These are phyloP conservation scores for Leucopsar rothschildi DNA, from an alignment of 2,113 vertebrate species.

Conservation along the genomic window DNA sequence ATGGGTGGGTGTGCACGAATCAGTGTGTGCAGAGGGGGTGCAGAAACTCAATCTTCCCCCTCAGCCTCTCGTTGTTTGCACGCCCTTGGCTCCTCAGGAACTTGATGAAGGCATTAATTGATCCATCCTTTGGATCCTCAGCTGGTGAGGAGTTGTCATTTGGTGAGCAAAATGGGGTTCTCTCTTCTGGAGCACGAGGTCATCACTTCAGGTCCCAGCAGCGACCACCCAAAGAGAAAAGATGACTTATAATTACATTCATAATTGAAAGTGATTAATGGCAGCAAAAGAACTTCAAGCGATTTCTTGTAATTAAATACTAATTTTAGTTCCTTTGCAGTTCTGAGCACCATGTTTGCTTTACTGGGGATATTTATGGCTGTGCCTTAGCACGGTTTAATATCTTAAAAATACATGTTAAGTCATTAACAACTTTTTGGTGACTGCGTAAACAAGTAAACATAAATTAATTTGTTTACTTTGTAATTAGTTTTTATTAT, in stretches of 20 bases:
- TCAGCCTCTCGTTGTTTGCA: rapidly evolving
- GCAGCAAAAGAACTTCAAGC: conserved; percentile 69
- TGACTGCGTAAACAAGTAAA: conserved; percentile 56
- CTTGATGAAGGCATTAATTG: neutral
- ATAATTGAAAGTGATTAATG: conserved; percentile 72
- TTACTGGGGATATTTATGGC: conserved; percentile 65
- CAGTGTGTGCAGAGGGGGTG: rapidly evolving
- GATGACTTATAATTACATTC: conserved; percentile 65
- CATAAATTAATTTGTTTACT: conserved; percentile 56
- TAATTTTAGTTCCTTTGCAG: conserved; percentile 69
- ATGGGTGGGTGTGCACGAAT: neutral
- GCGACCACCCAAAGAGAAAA: conserved; percentile 66
- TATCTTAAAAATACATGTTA: conserved; percentile 41
- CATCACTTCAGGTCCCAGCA: neutral
- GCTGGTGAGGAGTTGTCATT: neutral
- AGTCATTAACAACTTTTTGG: conserved; percentile 54
- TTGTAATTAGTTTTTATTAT: conserved; percentile 26
- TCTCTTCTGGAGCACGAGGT: neutral
- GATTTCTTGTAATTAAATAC: conserved; percentile 69
- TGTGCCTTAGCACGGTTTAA: conserved; percentile 1
- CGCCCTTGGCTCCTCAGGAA: neutral
- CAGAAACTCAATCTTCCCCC: neutral
- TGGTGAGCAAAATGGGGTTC: neutral
- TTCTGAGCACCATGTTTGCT: conserved; percentile 59
- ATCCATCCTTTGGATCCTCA: neutral